Conservation (phyloP, 2,113 vertebrate species). For the Chiloscyllium plagiosum region DNA sequence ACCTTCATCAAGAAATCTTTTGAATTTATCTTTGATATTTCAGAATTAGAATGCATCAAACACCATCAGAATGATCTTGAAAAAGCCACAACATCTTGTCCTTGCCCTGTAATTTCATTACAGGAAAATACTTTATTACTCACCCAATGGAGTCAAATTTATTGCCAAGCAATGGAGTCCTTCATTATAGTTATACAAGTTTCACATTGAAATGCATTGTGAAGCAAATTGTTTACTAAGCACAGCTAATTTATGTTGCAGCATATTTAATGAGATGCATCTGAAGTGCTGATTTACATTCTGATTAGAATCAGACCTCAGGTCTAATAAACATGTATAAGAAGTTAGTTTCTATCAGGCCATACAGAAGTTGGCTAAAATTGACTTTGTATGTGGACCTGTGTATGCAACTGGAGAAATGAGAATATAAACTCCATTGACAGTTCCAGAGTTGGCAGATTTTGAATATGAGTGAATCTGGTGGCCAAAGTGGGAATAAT, state of each 20-base stretch:
- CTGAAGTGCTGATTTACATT: constrained; percentile 20
- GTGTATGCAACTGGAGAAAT: not conserved
- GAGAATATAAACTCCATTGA: not conserved
- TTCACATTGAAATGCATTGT: constrained; percentile 31
- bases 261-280: not conserved
- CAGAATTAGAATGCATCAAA: not conserved
- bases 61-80: too few relatives aligned
- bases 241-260: constrained; percentile 33
- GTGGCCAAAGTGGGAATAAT: not conserved
- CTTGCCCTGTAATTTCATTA: not conserved
- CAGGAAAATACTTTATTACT: not conserved
- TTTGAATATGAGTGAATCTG: not conserved
- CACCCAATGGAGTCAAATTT: not conserved
- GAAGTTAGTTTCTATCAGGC: not conserved
- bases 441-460: not conserved
- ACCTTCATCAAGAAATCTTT: not conserved
- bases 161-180: not conserved
- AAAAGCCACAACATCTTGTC: not conserved
- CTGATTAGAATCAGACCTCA: constrained; percentile 4
- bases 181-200: not conserved
- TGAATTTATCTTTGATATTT: not conserved
- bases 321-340: not conserved
- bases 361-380: not conserved
- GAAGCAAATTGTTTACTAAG: not conserved
- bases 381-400: not conserved